Evolutionary conservation across 2,113 vertebrate species (phyloP).

Genomic region (Pitta sordida): DNA sequence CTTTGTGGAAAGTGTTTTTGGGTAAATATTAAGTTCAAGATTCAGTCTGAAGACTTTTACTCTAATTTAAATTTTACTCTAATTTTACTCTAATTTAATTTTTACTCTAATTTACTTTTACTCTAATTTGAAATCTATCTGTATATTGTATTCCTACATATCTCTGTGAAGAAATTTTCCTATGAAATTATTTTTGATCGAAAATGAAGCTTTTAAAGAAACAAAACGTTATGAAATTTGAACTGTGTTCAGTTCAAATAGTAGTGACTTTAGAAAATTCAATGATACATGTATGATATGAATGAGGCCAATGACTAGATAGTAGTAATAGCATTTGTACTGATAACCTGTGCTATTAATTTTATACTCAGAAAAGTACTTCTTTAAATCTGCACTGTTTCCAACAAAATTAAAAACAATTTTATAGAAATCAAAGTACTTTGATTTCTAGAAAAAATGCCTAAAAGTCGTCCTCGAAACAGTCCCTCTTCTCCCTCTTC

Average conservation of each 20-base stretch:
- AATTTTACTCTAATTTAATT: background rate
- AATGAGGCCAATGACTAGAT: background rate
- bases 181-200: background rate
- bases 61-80: background rate
- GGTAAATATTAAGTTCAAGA: background rate
- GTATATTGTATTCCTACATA: background rate
- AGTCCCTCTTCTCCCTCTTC: background rate
- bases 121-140: background rate
- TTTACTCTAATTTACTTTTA: background rate
- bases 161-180: background rate
- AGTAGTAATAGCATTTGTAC: background rate
- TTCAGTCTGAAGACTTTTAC: background rate
- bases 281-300: background rate
- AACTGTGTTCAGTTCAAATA: background rate
- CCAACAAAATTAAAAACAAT: background rate
- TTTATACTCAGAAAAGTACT: background rate
- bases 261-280: background rate
- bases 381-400: background rate
- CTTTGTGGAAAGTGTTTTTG: background rate
- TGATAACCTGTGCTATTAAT: background rate
- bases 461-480: background rate
- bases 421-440: background rate
- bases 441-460: background rate
- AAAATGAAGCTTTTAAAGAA: background rate
- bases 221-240: background rate